Base-by-base conservation (phyloP, 2,113 vertebrate species). In the Plecturocebus donacophilus region DNA sequence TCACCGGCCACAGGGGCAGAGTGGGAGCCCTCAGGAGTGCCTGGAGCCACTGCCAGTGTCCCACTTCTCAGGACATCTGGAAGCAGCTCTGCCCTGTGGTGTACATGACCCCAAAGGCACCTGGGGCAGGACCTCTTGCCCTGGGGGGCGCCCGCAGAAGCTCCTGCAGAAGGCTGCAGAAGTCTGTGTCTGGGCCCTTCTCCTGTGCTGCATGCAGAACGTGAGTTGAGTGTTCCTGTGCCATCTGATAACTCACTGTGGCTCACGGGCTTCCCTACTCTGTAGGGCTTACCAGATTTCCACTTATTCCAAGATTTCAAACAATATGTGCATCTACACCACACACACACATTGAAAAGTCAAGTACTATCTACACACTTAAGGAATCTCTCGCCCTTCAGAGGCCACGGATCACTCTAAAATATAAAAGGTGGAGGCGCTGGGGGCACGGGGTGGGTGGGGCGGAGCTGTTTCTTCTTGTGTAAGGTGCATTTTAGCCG, bases 11-110 rank as follows among this genome's bases (percentile, higher is more conserved):
- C 12, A 64, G 61, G 19, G 68, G 3, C 6, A 0, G 2, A 0
- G 25, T 1, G 1, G n/a, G 14, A 9, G 8, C 9, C 0, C 2
- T 35, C 8, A 2, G 61, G 9, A 83, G 40, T 5, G 7, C 0
- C 0, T 21, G 80, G 8, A 5, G 54, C 6, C 2, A 21, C 49
- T 20, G 27, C 14, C 35, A 3, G 58, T 13, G 42, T 23, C 40
- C 27, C 2, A 47, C 47, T 77, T 4, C 40, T 32, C 12, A 2
- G 40, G 56, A 38, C 35, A 13, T 32, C 12, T 90, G 80, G n/a
- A 54, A 12, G 38, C 58, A 19, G 30, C 32, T 61, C 58, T 76
- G n/a, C 5, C 47, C 58, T 27, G 17, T 12, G 10, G 11, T 73
- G 17, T 1, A 27, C 23, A 16, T 23, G 42, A 45, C 5, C 20